Evolutionary conservation across 2,113 vertebrate species (phyloP).

Genomic region (Pelecanoides urinatrix): DNA sequence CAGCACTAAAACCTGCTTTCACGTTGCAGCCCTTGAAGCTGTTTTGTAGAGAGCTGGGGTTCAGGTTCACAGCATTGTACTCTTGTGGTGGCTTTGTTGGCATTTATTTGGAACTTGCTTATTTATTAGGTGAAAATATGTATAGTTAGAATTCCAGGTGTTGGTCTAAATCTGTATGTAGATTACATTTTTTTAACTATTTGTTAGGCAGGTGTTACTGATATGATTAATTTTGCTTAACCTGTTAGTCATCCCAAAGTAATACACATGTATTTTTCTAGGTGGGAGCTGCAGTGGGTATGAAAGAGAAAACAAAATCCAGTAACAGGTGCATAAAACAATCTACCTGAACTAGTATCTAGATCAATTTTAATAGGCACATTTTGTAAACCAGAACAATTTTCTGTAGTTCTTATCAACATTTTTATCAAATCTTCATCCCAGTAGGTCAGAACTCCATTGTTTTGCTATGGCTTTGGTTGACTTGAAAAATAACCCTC

Average conservation of each 20-base stretch:
- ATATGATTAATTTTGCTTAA: background rate
- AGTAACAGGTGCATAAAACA: background rate
- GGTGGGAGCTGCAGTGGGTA: conserved; percentile 43
- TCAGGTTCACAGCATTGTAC: background rate
- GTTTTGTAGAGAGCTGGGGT: background rate
- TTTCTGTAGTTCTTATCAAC: background rate
- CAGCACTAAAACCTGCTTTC: background rate
- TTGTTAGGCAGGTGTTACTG: background rate
- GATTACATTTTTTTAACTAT: background rate
- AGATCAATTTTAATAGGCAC: background rate
- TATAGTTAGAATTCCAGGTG: background rate
- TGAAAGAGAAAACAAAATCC: background rate
- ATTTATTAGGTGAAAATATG: background rate
- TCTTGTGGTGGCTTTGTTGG: background rate
- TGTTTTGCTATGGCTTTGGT: background rate
- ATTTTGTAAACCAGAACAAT: background rate
- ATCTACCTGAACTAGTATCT: background rate
- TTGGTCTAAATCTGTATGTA: background rate
- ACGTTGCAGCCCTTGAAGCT: background rate
- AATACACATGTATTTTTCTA: background rate
- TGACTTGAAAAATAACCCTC: background rate
- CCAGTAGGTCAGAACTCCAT: background rate
- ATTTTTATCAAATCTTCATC: background rate
- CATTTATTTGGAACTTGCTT: background rate
- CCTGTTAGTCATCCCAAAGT: background rate